Conservation (phyloP, 2,113 vertebrate genomes). For the Anguilla japonica region DNA sequence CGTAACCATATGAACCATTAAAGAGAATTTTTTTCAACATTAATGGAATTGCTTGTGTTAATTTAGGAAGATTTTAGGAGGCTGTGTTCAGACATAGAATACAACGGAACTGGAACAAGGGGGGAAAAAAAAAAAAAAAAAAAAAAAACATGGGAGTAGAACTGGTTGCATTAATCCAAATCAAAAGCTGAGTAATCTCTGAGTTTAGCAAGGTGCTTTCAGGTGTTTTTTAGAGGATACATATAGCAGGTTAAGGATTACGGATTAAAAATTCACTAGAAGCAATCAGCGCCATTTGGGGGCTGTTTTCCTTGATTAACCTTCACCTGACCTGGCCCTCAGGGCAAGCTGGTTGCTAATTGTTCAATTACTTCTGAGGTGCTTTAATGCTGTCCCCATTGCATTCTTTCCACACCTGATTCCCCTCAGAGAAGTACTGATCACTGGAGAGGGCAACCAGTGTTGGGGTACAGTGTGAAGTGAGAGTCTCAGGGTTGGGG, state of each 20-base stretch:
- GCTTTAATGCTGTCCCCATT: conserved; percentile 5
- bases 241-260: conserved; percentile 21
- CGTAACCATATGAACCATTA: neutral
- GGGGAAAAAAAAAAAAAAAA: neutral
- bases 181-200: neutral
- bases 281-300: conserved; percentile 57
- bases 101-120: neutral
- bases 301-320: conserved; percentile 76
- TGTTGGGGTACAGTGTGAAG: neutral
- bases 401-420: conserved; percentile 34
- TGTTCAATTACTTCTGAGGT: conserved; percentile 45
- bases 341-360: conserved; percentile 50
- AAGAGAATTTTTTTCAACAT: neutral
- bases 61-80: neutral
- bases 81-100: neutral
- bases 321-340: conserved; percentile 63
- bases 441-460: neutral
- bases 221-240: neutral
- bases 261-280: conserved; percentile 69
- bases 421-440: neutral
- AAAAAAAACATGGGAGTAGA: neutral
- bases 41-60: neutral
- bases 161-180: neutral
- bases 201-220: neutral
- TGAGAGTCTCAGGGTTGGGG: neutral